phyloP scores from a whole-genome alignment of 2,888 invertebrate genomes.

The Spilosoma lubricipeda region DNA sequence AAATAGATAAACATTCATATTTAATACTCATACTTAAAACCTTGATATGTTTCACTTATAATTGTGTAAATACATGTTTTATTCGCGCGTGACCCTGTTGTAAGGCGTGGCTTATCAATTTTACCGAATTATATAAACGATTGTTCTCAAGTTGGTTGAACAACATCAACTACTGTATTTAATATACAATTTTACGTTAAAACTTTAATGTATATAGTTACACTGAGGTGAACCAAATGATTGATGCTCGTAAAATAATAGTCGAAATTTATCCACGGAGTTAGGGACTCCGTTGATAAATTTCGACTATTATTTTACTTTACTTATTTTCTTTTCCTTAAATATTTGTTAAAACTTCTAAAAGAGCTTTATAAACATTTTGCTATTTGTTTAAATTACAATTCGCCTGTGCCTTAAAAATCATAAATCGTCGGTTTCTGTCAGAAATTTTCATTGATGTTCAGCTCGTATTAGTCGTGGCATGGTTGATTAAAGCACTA shows the following conservation, averaged over 20 bases:
- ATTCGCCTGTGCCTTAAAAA: no score
- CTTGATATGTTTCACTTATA: constrained; percentile 1
- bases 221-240: not conserved
- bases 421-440: no score
- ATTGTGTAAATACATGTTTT: not conserved
- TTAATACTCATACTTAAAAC: not conserved
- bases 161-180: not conserved
- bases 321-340: no score
- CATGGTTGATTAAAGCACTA: no score
- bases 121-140: not conserved
- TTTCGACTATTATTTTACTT: no score
- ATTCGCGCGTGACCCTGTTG: constrained; percentile 1
- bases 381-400: no score
- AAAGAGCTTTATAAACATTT: no score
- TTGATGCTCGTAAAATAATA: not conserved
- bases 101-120: constrained; percentile 10
- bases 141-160: not conserved
- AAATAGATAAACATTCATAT: constrained; percentile 1
- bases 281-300: no score
- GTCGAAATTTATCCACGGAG: not conserved
- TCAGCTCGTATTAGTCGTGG: no score
- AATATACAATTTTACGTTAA: not conserved
- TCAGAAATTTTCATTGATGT: no score
- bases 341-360: no score
- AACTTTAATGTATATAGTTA: not conserved